Conservation (phyloP, 2,888 invertebrate genomes). For the Tuta absoluta region DNA sequence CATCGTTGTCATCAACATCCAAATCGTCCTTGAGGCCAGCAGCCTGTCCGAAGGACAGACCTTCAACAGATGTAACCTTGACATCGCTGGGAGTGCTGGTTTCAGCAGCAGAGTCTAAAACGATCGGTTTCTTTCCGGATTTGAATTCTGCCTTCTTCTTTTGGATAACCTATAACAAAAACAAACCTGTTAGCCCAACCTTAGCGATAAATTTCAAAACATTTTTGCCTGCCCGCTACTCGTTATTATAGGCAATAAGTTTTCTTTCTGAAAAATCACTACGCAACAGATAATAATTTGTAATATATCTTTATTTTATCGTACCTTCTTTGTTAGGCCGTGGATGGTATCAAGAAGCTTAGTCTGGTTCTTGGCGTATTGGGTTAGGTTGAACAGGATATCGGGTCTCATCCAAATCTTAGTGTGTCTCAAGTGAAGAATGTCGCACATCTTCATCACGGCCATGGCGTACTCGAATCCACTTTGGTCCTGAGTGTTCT, state of each 20-base stretch:
- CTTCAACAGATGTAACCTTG: conserved; percentile 80
- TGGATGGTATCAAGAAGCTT: conserved; percentile 88
- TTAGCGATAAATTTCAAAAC: not conserved
- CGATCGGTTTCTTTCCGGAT: conserved; percentile 80
- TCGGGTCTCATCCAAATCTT: conserved; percentile 90
- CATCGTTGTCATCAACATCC: conserved; percentile 89
- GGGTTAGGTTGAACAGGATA: conserved; percentile 87
- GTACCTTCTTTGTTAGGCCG: conserved; percentile 88
- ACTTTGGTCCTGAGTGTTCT: conserved; percentile 89
- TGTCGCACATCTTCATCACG: conserved; percentile 94
- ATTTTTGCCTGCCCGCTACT: too few species aligned
- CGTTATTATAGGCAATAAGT: too few species aligned
- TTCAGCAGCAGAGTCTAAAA: conserved; percentile 50
- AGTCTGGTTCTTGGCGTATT: conserved; percentile 88
- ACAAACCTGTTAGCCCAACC: conserved; percentile 2
- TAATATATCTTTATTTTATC: not conserved
- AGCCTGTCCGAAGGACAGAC: conserved; percentile 87
- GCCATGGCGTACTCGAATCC: conserved; percentile 93
- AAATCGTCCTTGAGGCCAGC: conserved; percentile 89
- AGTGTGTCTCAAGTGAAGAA: conserved; percentile 90
- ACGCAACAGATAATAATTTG: not conserved
- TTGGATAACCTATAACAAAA: conserved; percentile 78
- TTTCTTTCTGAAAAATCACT: not conserved
- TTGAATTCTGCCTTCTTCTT: conserved; percentile 88
- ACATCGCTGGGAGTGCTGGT: conserved; percentile 45